Percentiles rank a stretch among this genome's conserved stretches.
phyloP scores from a whole-genome alignment of 1,140 invertebrate species.

The Lepidurus couesii region DNA sequence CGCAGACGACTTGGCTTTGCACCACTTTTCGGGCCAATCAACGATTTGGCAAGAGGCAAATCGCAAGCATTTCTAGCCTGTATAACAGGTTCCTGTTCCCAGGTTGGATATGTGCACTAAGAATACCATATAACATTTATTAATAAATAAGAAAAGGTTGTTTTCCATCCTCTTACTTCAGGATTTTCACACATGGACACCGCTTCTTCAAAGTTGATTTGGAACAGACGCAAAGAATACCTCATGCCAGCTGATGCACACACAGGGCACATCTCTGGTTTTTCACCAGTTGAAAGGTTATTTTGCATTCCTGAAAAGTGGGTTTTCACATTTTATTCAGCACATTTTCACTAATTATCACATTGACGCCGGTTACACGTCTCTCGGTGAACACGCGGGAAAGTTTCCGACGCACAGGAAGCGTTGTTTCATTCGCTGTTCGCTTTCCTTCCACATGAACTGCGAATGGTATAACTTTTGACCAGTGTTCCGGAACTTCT shows the following conservation, averaged over 20 bases:
- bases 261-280: background rate
- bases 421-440: background rate
- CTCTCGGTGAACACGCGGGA: background rate
- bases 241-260: background rate
- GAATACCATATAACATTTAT: background rate
- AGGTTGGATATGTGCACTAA: background rate
- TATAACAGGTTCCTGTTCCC: background rate
- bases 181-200: constrained; percentile 14
- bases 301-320: background rate
- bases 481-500: no score
- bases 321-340: background rate
- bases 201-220: background rate
- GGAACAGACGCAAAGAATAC: background rate
- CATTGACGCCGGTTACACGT: background rate
- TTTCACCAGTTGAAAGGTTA: background rate
- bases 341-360: background rate
- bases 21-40: background rate
- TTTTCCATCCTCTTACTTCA: background rate
- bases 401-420: background rate
- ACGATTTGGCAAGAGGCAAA: background rate
- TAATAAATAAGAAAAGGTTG: background rate
- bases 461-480: background rate
- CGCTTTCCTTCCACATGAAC: background rate
- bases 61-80: background rate
- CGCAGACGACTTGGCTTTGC: background rate